Evolutionary conservation across 2,113 vertebrate genomes (phyloP).

Genomic region (Syngnathus scovelli): DNA sequence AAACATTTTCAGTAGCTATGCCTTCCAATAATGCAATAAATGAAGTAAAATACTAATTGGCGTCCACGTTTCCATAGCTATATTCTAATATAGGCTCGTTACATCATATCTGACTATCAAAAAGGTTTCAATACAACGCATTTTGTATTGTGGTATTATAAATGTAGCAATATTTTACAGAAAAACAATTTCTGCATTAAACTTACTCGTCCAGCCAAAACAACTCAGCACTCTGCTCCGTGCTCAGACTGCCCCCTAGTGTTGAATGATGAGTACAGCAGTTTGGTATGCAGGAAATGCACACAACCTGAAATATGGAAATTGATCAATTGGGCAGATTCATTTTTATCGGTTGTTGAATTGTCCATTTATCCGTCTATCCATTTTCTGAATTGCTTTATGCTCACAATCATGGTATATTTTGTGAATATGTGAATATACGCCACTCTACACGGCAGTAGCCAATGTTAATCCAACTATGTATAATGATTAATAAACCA

Average conservation of each 20-base stretch:
- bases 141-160: too few relatives aligned
- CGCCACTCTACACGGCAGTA: too few relatives aligned
- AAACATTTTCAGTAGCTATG: too few relatives aligned
- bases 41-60: too few relatives aligned
- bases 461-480: too few relatives aligned
- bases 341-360: background rate
- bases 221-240: background rate
- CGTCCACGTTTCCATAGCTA: too few relatives aligned
- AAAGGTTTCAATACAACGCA: too few relatives aligned
- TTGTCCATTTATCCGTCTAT: background rate
- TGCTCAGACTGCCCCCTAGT: conserved; percentile 62
- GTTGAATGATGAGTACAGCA: conserved; percentile 7
- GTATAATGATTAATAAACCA: background rate
- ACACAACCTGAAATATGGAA: background rate
- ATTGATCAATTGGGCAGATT: background rate
- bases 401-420: background rate
- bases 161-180: too few relatives aligned
- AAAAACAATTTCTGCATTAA: background rate
- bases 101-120: too few relatives aligned
- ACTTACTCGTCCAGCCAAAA: background rate
- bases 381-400: too few relatives aligned
- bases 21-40: too few relatives aligned
- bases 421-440: background rate
- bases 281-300: background rate
- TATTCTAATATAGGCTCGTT: too few relatives aligned